These are phyloP conservation scores for Lordiphosa collinella DNA, from an alignment of 1,140 invertebrate genomes.

Conservation along the genomic window DNA sequence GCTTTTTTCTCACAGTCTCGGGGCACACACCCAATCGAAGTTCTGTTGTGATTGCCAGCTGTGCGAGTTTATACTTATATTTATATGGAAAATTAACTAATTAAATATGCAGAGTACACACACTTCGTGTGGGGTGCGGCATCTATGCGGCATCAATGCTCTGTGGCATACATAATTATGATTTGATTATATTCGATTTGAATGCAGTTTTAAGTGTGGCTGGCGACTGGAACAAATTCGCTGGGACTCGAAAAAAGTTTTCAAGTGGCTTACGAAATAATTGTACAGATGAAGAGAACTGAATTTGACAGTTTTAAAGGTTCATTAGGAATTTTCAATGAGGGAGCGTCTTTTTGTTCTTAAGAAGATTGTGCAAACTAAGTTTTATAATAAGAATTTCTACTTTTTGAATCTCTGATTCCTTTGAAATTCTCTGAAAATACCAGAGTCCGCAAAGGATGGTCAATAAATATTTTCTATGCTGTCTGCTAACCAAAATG, in stretches of 20 bases:
- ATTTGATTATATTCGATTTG: not conserved
- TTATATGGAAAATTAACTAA: constrained; percentile 55
- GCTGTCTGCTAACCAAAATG: too few species aligned
- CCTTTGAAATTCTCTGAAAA: too few species aligned
- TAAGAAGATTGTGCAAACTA: too few species aligned
- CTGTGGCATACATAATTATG: constrained; percentile 56
- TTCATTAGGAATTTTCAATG: too few species aligned
- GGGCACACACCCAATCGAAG: not conserved
- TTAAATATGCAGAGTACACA: constrained; percentile 53
- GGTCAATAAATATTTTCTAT: too few species aligned
- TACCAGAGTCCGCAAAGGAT: too few species aligned
- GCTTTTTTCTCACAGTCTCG: not conserved
- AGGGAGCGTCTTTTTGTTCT: too few species aligned
- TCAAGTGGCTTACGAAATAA: too few species aligned
- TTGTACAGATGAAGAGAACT: too few species aligned
- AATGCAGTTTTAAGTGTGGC: not conserved
- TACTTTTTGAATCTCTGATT: too few species aligned
- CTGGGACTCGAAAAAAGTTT: not conserved
- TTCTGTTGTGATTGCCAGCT: not conserved
- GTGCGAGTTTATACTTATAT: not conserved
- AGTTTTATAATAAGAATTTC: too few species aligned
- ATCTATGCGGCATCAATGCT: constrained; percentile 1
- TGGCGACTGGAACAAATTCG: not conserved
- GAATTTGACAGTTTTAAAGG: too few species aligned
- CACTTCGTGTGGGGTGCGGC: constrained; percentile 28